Percentiles rank a stretch among this genome's conserved stretches.
Conservation (phyloP, 2,797 vertebrate species). For the Emys orbicularis region DNA sequence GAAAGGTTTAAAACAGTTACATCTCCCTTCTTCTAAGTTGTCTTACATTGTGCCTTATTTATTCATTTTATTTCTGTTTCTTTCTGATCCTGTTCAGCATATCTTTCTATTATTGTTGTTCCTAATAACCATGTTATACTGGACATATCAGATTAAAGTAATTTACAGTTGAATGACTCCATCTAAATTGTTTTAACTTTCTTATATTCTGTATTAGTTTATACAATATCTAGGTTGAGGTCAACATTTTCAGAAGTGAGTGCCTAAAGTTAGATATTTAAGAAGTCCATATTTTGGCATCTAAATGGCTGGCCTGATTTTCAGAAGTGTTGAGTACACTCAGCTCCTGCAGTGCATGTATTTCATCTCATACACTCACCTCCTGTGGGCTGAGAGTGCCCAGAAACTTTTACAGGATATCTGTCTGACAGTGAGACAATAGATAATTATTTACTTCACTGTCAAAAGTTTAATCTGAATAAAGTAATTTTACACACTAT, state of each 20-base stretch:
- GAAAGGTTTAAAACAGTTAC: neutral
- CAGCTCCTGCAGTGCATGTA: neutral
- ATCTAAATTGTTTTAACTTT: neutral
- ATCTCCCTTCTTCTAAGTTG: neutral
- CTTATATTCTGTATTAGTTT: neutral
- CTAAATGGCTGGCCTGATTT: neutral
- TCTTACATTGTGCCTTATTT: neutral
- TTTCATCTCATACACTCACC: neutral
- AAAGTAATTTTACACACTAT: neutral
- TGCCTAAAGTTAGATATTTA: neutral
- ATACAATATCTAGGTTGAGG: neutral
- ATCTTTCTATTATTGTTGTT: neutral
- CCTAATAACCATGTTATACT: neutral
- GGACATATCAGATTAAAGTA: neutral
- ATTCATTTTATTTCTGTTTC: neutral
- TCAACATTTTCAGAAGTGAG: neutral
- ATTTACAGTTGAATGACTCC: neutral
- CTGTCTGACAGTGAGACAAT: neutral
- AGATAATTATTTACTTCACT: neutral
- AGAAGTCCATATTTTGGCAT: neutral
- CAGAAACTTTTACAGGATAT: neutral
- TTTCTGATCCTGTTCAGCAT: neutral
- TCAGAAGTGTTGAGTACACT: neutral
- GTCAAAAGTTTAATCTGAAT: neutral
- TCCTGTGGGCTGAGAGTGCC: neutral